Evolutionary conservation across 2,113 vertebrate genomes (phyloP).

Genomic region (Penelope pileata): DNA sequence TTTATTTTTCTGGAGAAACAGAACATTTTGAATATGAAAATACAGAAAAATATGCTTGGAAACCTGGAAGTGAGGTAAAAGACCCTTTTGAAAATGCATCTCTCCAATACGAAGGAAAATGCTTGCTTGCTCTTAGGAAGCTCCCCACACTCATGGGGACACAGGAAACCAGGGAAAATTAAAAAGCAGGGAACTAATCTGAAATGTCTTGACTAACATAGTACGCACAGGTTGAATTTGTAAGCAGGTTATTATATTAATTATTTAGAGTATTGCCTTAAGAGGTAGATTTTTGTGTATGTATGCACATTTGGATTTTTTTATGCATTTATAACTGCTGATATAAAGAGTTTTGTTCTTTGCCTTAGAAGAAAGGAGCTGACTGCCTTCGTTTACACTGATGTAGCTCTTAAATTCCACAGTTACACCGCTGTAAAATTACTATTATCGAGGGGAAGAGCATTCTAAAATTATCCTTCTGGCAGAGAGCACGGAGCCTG

Average conservation of each 20-base stretch:
- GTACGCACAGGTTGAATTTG: neutral
- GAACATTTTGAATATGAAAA: neutral
- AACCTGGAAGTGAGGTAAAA: neutral
- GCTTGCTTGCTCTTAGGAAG: neutral
- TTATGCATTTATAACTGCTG: slow-evolving; percentile 32
- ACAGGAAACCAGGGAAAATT: neutral
- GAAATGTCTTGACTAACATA: neutral
- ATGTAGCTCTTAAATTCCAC: slow-evolving; percentile 53
- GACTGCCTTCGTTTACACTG: slow-evolving; percentile 46
- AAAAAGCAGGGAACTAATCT: neutral
- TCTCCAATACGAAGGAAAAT: neutral
- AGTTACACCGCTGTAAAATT: slow-evolving; percentile 55
- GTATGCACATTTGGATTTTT: slow-evolving; percentile 11
- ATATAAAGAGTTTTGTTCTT: slow-evolving; percentile 35
- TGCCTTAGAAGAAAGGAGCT: slow-evolving; percentile 24
- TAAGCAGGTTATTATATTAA: slow-evolving; percentile 46
- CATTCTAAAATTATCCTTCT: slow-evolving; percentile 65
- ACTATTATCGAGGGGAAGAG: slow-evolving; percentile 65
- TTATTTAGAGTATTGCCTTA: slow-evolving; percentile 52
- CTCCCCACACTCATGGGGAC: neutral
- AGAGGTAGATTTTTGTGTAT: slow-evolving; percentile 24
- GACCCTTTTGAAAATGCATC: neutral
- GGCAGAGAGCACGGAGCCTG: slow-evolving; percentile 14
- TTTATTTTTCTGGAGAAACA: neutral
- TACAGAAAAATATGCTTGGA: neutral